Evolutionary conservation across 1,140 invertebrate species (phyloP), one percentile per base, ranked within the genome.

Genomic region (Cydia fagiglandana): DNA sequence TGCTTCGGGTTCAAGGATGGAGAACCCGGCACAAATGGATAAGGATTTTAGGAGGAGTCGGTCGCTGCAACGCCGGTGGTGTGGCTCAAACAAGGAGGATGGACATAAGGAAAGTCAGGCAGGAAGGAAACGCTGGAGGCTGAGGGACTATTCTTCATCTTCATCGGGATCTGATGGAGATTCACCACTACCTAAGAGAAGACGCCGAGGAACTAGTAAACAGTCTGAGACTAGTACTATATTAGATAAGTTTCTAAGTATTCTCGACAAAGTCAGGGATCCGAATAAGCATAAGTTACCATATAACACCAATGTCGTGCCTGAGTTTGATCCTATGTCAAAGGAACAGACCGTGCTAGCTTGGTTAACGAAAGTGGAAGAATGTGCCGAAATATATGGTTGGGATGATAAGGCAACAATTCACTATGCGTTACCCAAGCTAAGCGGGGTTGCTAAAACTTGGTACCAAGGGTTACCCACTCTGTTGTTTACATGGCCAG

Each of bases 401-500:
- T 82, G 81, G 81, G 70, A 75, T 3, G 79, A 82, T 6, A 75
- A 38, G 20, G 76, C 77, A 73, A 79, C 64, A 3, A 75, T 80
- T 10, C 81, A 82, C 64, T 82, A 80, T 47, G 75, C 77, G 10
- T 73, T 82, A 6, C 79, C 76, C 20, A 82, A 82, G 45, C 68
- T 82, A 15, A 41, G 28, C 1, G 81, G 80, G 6, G 6, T 38
- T 7, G 34, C 34, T 38, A 38, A 38, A 38, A 38, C 34, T 7
- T 38, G 34, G 34, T 77, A 79, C 66, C 77, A 75, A 61, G 76
- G 66, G 53, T 74, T 77, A 24, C 76, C 74, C 17, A 76, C 78
- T 0, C 20, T 86, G 9, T 73, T 73, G 13, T 79, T 76, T 66
- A 78, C 61, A 45, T 86, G 83, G 83, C 20, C 64, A 12, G 80